Conservation (phyloP, 2,113 vertebrate genomes). For the Cichladusa arquata region DNA sequence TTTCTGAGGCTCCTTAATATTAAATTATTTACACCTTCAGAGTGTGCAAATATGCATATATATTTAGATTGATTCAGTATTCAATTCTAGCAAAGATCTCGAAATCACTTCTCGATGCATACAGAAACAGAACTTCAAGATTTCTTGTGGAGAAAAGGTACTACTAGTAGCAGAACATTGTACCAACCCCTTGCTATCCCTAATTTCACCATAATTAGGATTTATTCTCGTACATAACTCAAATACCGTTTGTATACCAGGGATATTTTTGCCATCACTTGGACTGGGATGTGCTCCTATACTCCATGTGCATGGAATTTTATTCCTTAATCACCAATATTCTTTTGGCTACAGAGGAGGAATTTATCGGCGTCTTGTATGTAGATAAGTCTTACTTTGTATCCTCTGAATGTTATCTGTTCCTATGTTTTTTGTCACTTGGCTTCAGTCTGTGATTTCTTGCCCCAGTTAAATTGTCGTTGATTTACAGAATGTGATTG, state of each 20-base stretch:
- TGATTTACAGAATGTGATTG: neutral
- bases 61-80: neutral
- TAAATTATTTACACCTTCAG: neutral
- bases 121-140: neutral
- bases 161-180: neutral
- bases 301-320: neutral
- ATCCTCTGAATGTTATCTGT: neutral
- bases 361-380: neutral
- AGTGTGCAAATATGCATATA: neutral
- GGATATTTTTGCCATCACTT: neutral
- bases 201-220: neutral
- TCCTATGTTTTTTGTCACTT: neutral
- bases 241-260: neutral
- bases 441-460: neutral
- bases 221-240: neutral
- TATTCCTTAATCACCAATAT: neutral
- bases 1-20: neutral
- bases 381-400: neutral
- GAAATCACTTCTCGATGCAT: neutral
- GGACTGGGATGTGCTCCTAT: neutral
- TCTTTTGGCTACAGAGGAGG: neutral
- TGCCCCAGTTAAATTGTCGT: neutral
- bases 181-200: neutral
- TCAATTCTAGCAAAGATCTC: neutral
- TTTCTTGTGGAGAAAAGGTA: neutral